A percentile compares a stretch with the other conserved stretches of the same genome.
Evolutionary conservation across 2,888 invertebrate genomes (phyloP).

Genomic region (Cantharis rustica): DNA sequence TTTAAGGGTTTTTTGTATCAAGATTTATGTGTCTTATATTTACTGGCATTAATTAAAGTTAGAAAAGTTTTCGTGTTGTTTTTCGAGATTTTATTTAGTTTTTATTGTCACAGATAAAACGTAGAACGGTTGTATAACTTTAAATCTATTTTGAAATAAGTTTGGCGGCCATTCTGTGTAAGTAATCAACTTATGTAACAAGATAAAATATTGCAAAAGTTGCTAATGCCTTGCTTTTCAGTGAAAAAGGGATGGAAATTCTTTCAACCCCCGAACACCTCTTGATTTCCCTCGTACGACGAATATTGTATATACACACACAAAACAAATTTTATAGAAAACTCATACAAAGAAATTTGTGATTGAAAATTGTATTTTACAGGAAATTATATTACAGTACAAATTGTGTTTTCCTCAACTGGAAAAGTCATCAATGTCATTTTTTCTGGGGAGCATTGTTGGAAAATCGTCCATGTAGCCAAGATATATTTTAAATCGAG

Average conservation of each 20-base stretch:
- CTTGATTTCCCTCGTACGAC: constrained; percentile 24
- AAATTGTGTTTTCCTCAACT: constrained; percentile 24
- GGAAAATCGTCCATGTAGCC: constrained; percentile 3
- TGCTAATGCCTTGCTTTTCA: constrained; percentile 37
- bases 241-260: constrained; percentile 27
- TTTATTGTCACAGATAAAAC: constrained; percentile 30
- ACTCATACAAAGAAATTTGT: constrained; percentile 29
- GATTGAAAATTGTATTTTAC: constrained; percentile 26
- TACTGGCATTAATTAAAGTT: constrained; percentile 31
- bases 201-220: constrained; percentile 43
- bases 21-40: constrained; percentile 32
- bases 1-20: constrained; percentile 21
- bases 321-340: constrained; percentile 30
- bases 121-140: constrained; percentile 29
- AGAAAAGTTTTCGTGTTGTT: constrained; percentile 30
- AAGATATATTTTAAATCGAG: constrained; percentile 12
- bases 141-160: constrained; percentile 32
- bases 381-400: constrained; percentile 23
- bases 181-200: constrained; percentile 43
- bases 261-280: constrained; percentile 7
- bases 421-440: constrained; percentile 28
- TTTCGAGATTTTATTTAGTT: constrained; percentile 31
- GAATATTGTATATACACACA: constrained; percentile 27
- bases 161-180: constrained; percentile 31
- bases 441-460: constrained; percentile 6